Evolutionary conservation across 2,888 invertebrate genomes (phyloP).

Genomic region (Miltochrista miniata): DNA sequence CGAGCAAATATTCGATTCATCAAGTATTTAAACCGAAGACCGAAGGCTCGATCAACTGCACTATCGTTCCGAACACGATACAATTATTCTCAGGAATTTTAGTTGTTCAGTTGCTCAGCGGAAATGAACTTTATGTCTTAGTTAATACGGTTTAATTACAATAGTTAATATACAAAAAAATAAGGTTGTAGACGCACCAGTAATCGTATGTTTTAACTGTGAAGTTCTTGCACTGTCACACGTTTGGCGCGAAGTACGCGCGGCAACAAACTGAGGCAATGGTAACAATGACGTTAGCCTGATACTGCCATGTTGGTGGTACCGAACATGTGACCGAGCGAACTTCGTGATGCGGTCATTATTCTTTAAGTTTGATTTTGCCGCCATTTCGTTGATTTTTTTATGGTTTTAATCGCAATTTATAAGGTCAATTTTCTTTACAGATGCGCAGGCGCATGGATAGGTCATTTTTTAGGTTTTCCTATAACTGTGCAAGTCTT

Average conservation of each 20-base stretch:
- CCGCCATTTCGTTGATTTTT: constrained; percentile 5
- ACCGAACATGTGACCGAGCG: constrained; percentile 70
- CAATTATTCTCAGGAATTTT: constrained; percentile 34
- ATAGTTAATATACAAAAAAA: constrained; percentile 33
- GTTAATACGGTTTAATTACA: constrained; percentile 23
- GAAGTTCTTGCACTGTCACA: constrained; percentile 43
- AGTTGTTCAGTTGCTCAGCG: constrained; percentile 18
- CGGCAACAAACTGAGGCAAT: constrained; percentile 57
- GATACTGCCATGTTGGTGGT: constrained; percentile 67
- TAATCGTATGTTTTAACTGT: constrained; percentile 47
- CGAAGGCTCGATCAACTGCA: constrained; percentile 32
- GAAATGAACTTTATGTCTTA: constrained; percentile 34
- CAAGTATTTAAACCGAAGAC: constrained; percentile 34
- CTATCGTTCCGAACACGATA: constrained; percentile 34
- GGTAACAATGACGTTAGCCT: constrained; percentile 32
- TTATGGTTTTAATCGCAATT: neutral
- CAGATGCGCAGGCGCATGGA: neutral
- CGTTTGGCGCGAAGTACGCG: constrained; percentile 70
- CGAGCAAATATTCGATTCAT: constrained; percentile 45
- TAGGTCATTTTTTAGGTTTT: no score
- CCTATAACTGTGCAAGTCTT: no score
- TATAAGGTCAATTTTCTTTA: neutral
- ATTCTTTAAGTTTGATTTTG: constrained; percentile 31
- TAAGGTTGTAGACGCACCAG: constrained; percentile 61
- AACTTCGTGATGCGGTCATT: constrained; percentile 68